Base-by-base conservation (phyloP, 2,888 invertebrate genomes). In the Dermolepida albohirtum region DNA sequence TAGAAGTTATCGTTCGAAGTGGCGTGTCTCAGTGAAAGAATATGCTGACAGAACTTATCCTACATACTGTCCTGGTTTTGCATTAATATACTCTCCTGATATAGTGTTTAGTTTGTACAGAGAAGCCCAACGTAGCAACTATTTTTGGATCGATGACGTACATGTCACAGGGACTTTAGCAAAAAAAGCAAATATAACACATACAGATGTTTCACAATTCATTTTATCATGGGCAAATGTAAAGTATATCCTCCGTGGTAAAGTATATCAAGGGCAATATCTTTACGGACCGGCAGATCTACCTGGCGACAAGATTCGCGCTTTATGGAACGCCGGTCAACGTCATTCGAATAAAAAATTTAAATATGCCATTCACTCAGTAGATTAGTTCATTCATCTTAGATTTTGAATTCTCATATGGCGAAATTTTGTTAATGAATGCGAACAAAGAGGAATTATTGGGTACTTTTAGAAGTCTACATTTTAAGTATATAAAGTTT, bases 81-180 rank as follows among this genome's bases (percentile, higher is more conserved):
- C 85, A 6, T 84, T 89, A 64, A 79, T 89, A 10, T 88, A 89
- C 75, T 88, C 88, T 0, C 85, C 85, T 0, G 88, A 89, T 78
- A 85, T 86, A 29, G 84, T 85, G 44, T 86, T 85, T 75, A 79
- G 81, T 70, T 79, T 88, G 68, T 88, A 87, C 76, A 81, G 79
- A 51, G 85, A 86, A 72, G 88, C 88, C 8, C 87, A 88, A 75
- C 84, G 81, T 66, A 81, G 85, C 4, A 84, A 86, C 2, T 90
- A 89, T 78, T 91, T 92, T 82, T 92, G 92, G 92, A 89, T 92
- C 68, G 91, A 92, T 79, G 92, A 92, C 78, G 89, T 90, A 65
- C 89, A 89, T 76, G 83, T 92, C 39, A 91, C 91, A 2, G 92
- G 91, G 49, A 85, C 86, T 6, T 75, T 88, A 66, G 88, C 88